Base-by-base conservation (phyloP, 2,888 invertebrate genomes). In the Malthinus flaveolus region DNA sequence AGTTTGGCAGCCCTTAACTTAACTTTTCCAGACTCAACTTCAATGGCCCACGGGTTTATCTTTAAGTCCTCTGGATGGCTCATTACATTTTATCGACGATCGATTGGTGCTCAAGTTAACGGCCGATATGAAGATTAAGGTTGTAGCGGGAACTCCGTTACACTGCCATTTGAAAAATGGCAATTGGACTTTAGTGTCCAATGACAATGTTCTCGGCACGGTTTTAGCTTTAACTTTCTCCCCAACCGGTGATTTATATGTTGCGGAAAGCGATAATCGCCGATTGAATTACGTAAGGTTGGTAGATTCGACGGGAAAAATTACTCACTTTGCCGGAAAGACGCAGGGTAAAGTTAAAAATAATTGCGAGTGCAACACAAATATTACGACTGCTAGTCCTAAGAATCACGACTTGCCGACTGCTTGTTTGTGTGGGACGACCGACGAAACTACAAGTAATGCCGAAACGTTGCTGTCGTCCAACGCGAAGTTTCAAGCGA, bases 11-110 rank as follows among this genome's bases (percentile, higher is more conserved):
- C 7, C 5, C 56, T 53, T 12, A 46, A 12, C 53, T 42, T 32
- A 49, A 44, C 47, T 33, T 50, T 66, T 73, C 12, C 76, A 88
- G 83, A 87, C 96, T 1, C 95, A 95, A 75, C 82, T 97, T 8
- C 94, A 95, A 73, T 99, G 98, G 98, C 98, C 99, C 1, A 97
- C 97, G n/a, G 94, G 95, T 13, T 81, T 99, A 61, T 91, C 96
- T 0, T 82, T 98, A 47, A 97, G 96, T 73, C 97, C 97, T 0
- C 80, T 97, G 11, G 97, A 98, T 75, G 95, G 95, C 49, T 90
- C 93, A 0, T 81, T 99, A 7, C 95, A 97, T 76, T 95, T 99
- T 70, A 93, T 98, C 66, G 99, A 99, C 75, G 95, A 96, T 74
- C 87, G 95, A 68, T 86, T 97, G 44, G 93, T 97, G 1, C 81